Evolutionary conservation across 2,113 vertebrate species (phyloP).

Genomic region (Empidonax traillii): DNA sequence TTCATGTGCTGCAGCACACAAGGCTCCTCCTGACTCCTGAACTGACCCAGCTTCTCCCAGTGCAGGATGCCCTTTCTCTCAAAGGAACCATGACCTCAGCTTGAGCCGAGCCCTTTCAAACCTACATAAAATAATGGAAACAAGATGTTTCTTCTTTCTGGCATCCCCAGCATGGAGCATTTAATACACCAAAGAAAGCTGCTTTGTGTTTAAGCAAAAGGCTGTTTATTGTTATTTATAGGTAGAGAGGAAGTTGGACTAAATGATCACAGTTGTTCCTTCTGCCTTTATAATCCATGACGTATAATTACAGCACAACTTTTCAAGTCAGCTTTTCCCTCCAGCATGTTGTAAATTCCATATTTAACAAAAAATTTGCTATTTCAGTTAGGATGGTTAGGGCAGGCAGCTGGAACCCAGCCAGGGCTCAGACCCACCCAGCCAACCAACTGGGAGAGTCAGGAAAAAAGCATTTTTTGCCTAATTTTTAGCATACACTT

Average conservation of each 20-base stretch:
- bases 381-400: neutral
- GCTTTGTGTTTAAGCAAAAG: constrained; percentile 36
- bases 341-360: neutral
- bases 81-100: neutral
- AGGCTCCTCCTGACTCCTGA: neutral
- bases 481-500: neutral
- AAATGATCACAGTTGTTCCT: constrained; percentile 45
- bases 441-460: neutral
- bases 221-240: constrained; percentile 54
- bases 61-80: neutral
- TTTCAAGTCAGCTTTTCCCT: neutral
- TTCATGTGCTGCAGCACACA: neutral
- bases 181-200: constrained; percentile 33
- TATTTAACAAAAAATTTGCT: neutral
- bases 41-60: neutral
- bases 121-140: constrained; percentile 17
- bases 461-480: neutral
- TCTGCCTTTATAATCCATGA: constrained; percentile 4
- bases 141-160: constrained; percentile 34
- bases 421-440: neutral
- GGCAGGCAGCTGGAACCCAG: accelerated
- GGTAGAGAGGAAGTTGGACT: constrained; percentile 7
- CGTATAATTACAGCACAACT: neutral
- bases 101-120: neutral
- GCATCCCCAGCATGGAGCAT: neutral